A percentile compares a stretch with the other conserved stretches of the same genome.
Conservation (phyloP, 2,113 vertebrate species). For the Antigone vipio region DNA sequence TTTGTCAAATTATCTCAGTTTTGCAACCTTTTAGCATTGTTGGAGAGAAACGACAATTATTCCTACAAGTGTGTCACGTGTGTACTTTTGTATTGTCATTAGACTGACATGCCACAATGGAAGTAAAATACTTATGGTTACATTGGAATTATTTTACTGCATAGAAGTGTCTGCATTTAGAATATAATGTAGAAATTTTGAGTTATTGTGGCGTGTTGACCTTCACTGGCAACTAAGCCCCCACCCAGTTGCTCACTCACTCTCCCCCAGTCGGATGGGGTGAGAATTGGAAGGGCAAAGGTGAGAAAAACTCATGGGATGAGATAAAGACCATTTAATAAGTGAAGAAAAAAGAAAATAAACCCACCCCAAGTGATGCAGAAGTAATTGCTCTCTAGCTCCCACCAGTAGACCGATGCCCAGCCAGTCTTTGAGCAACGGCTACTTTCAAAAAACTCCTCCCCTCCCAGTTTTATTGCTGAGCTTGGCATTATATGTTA, state of each 20-base stretch:
- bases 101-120: not conserved
- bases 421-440: not conserved
- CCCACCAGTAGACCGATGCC: not conserved
- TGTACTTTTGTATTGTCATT: not conserved
- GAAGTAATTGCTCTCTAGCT: not conserved
- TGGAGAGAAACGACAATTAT: not conserved
- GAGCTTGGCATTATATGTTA: not conserved
- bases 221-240: not conserved
- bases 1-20: not conserved
- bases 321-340: not conserved
- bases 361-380: too few relatives aligned
- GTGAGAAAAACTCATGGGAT: not conserved
- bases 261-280: not conserved
- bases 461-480: not conserved
- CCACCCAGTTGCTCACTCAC: not conserved
- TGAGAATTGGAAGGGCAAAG: not conserved
- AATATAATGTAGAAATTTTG: not conserved
- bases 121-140: not conserved
- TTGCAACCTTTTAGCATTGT: not conserved
- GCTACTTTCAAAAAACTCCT: not conserved
- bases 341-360: not conserved
- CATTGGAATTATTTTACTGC: not conserved
- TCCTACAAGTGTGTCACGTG: not conserved
- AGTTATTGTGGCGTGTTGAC: not conserved
- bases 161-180: not conserved